Base-by-base conservation (phyloP, 2,888 invertebrate species). In the Panorpa germanica region DNA sequence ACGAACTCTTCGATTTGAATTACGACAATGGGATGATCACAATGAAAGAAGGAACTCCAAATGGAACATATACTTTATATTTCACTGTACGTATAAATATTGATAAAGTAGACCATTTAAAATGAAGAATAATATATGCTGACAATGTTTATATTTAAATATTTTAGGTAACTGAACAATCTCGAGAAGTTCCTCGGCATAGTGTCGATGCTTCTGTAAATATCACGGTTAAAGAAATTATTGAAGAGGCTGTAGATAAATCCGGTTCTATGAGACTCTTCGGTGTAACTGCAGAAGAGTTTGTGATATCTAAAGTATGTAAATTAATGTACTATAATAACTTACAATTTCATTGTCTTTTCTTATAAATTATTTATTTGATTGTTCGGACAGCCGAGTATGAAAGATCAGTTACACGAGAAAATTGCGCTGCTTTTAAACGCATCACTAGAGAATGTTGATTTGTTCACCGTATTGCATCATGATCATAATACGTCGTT, bases 261-360 rank as follows among this genome's bases (percentile, higher is more conserved):
- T 90, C 91, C 2, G 95, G 93, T 1, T 93, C 93, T 0, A 71
- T 95, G 30, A 65, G 93, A 11, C 73, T 90, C 43, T 53, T 65
- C 21, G 81, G 82, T 31, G 63, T 80, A 12, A 78, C 73, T 4
- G 81, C 81, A 26, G 88, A 90, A 45, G 73, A 86, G 35, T 91
- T 95, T 48, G 73, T 95, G 25, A 59, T 65, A 63, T 5, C 58
- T 61, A 34, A 47, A 49, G 22, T 53, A 55, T 42, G 62, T 63
- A 41, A 57, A 56, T 54, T 34, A 35, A 32, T 17, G 25, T 31
- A 34, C 33, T 27, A 27, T 35, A 34, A 24, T 34, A 38, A 34
- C 31, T 38, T 34, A 33, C 30, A 13, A 28, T 19, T 33, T 34
- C 34, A 37, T 34, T 35, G 31, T 27, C 20, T n/a, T n/a, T n/a